These are phyloP conservation scores for Chydorus sphaericus DNA, from an alignment of 2,888 invertebrate species.

Conservation along the genomic window DNA sequence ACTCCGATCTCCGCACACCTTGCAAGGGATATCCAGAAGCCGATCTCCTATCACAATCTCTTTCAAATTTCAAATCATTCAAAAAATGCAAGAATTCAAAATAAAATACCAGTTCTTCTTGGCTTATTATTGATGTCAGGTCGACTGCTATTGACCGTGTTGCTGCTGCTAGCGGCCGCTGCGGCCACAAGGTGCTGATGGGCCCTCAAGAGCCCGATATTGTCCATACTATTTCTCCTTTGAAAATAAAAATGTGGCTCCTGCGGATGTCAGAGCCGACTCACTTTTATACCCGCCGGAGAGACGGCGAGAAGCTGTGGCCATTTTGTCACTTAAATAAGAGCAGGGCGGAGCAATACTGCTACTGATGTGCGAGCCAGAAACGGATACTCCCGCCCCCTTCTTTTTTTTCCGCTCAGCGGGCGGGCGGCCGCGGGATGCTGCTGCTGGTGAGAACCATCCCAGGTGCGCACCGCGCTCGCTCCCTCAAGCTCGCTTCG, in stretches of 20 bases:
- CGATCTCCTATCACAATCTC: conserved; percentile 60
- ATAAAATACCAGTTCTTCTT: no score
- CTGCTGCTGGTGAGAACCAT: conserved; percentile 8
- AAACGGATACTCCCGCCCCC: background rate
- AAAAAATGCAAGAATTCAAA: no score
- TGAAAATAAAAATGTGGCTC: no score
- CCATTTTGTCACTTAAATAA: conserved; percentile 5
- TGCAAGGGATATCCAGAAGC: conserved; percentile 93
- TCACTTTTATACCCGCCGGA: no score
- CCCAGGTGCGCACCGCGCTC: conserved; percentile 5
- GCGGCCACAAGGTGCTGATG: no score
- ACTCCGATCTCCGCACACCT: conserved; percentile 95
- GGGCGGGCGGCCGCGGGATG: no score
- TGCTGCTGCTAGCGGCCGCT: background rate
- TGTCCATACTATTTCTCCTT: background rate
- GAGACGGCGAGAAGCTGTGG: background rate
- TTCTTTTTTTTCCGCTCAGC: no score
- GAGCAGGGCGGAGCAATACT: background rate
- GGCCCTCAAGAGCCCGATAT: background rate
- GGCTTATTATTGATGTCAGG: no score
- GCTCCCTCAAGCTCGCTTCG: no score
- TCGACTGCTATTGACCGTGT: background rate
- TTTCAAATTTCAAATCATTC: background rate
- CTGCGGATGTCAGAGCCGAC: no score
- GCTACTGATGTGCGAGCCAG: background rate